phyloP scores from a whole-genome alignment of 2,113 vertebrate genomes.

The Vimba vimba region DNA sequence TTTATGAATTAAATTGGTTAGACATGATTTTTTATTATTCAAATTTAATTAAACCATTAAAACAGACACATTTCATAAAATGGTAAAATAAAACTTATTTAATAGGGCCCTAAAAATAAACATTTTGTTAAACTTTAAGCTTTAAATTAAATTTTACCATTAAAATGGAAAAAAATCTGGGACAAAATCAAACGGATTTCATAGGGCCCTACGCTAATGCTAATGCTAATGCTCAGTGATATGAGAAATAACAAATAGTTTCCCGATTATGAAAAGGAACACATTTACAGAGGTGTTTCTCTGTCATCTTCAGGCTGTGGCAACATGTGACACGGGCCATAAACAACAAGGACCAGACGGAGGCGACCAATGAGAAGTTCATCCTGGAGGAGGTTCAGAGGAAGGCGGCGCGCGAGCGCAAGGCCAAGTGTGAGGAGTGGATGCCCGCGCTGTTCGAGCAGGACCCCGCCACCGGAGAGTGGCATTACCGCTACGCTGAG shows the following conservation, averaged over 20 bases:
- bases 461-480: conserved; percentile 90
- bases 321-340: conserved; percentile 96
- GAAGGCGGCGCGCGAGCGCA: conserved; percentile 90
- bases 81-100: too few relatives aligned
- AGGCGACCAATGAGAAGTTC: conserved; percentile 96
- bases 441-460: conserved; percentile 88
- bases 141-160: too few relatives aligned
- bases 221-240: not conserved
- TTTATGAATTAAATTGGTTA: not conserved
- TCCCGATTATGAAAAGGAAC: not conserved
- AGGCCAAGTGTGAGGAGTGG: conserved; percentile 91
- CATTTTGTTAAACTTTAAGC: too few relatives aligned
- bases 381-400: conserved; percentile 94
- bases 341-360: conserved; percentile 96
- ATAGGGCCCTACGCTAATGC: not conserved
- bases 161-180: not conserved
- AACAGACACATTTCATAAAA: not conserved
- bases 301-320: conserved; percentile 84
- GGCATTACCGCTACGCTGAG: conserved; percentile 97
- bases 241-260: not conserved
- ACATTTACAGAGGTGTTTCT: not conserved
- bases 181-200: not conserved
- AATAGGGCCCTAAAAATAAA: too few relatives aligned
- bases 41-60: not conserved
- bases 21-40: not conserved